These are phyloP conservation scores for Danionella dracula DNA, from an alignment of 2,797 vertebrate species.

Conservation along the genomic window DNA sequence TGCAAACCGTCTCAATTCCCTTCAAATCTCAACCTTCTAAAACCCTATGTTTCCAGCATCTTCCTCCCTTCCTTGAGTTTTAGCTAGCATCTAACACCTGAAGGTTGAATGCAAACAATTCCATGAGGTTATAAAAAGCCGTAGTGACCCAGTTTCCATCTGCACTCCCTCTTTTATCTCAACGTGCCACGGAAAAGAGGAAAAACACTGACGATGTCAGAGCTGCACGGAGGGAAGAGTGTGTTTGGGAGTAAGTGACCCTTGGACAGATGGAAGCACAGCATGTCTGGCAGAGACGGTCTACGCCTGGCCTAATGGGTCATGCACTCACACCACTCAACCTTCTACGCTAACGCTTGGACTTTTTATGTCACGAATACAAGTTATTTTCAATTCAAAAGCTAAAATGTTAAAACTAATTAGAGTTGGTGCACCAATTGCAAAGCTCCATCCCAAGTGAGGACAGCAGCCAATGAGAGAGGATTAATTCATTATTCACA, in stretches of 20 bases:
- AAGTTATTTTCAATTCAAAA: too few species aligned
- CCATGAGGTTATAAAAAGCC: slow-evolving; percentile 42
- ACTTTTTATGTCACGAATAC: too few species aligned
- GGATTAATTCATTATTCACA: too few species aligned
- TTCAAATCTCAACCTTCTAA: too few species aligned
- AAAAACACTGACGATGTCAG: slow-evolving; percentile 32
- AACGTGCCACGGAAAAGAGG: slow-evolving; percentile 25
- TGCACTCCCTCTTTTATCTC: slow-evolving; percentile 33
- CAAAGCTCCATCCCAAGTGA: too few species aligned
- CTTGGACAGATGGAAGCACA: slow-evolving; percentile 59
- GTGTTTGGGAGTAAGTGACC: slow-evolving; percentile 37
- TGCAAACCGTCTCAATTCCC: too few species aligned
- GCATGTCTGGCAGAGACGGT: slow-evolving; percentile 49
- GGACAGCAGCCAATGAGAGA: too few species aligned
- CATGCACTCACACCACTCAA: slow-evolving; percentile 42
- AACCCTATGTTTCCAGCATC: too few species aligned
- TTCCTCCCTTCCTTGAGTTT: neutral
- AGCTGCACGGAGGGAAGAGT: neutral
- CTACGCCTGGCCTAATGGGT: slow-evolving; percentile 46
- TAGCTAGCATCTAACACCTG: slow-evolving; percentile 35
- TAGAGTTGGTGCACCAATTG: too few species aligned
- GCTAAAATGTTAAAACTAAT: too few species aligned
- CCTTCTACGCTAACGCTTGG: slow-evolving; percentile 54
- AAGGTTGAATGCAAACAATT: slow-evolving; percentile 46
- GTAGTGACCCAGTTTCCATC: slow-evolving; percentile 44